Evolutionary conservation across 1,140 invertebrate genomes (phyloP).

Genomic region (Atta texana): DNA sequence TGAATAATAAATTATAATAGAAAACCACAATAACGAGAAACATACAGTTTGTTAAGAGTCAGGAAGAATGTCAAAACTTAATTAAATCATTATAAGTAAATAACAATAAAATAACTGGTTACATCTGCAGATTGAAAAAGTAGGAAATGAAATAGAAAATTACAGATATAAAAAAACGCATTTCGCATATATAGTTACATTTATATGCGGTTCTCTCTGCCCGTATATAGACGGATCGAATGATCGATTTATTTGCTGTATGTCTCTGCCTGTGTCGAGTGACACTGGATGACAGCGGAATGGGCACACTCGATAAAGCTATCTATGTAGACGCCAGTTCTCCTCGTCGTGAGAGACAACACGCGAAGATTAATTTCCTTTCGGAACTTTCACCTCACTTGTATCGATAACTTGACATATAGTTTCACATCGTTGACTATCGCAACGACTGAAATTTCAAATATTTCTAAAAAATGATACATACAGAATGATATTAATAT

Average conservation of each 20-base stretch:
- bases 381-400: slow-evolving; percentile 67
- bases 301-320: slow-evolving; percentile 45
- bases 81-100: background rate
- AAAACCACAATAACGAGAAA: background rate
- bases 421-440: background rate
- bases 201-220: background rate
- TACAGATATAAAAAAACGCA: background rate
- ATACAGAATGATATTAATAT: background rate
- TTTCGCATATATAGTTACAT: background rate
- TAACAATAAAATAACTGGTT: background rate
- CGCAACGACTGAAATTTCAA: background rate
- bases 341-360: slow-evolving; percentile 39
- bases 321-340: slow-evolving; percentile 11
- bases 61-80: background rate
- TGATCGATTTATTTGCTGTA: slow-evolving; percentile 45
- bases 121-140: background rate
- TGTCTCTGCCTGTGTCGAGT: slow-evolving; percentile 34
- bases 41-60: background rate
- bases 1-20: background rate
- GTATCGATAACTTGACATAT: slow-evolving; percentile 8
- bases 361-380: slow-evolving; percentile 73
- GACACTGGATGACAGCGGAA: slow-evolving; percentile 26
- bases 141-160: slow-evolving; percentile 23
- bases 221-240: slow-evolving; percentile 8
- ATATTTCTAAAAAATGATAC: background rate